These are phyloP conservation scores for Garra rufa DNA, from an alignment of 2,113 vertebrate species.

Conservation along the genomic window DNA sequence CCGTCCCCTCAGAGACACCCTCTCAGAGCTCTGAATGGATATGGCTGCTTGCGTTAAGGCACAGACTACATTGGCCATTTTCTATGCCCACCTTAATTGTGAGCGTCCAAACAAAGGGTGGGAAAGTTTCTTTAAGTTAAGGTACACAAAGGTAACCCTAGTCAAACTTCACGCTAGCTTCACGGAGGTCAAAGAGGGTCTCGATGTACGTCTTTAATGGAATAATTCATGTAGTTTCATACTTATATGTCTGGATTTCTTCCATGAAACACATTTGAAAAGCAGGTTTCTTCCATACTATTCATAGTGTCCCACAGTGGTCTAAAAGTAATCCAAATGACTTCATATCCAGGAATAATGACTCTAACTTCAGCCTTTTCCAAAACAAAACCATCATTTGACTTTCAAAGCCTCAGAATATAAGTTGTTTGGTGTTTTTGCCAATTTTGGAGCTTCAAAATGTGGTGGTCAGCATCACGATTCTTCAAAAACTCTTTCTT, in stretches of 20 bases:
- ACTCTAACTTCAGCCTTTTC: too few species aligned
- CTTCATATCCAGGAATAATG: not conserved
- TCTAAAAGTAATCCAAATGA: too few species aligned
- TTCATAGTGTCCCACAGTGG: too few species aligned
- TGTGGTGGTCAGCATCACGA: too few species aligned
- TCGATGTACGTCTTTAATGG: not conserved
- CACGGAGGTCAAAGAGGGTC: not conserved
- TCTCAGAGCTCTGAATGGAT: conserved; percentile 66
- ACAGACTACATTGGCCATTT: conserved; percentile 42
- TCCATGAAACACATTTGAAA: not conserved
- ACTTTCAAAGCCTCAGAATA: not conserved
- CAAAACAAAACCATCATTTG: not conserved
- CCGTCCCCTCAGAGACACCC: conserved; percentile 75
- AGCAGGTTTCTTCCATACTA: not conserved
- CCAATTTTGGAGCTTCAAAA: not conserved
- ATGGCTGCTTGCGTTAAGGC: conserved; percentile 52
- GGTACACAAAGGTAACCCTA: conserved; percentile 30
- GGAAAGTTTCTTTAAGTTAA: conserved; percentile 48
- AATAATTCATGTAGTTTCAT: not conserved
- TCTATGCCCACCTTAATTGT: conserved; percentile 52
- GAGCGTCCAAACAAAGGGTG: conserved; percentile 39
- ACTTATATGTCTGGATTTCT: not conserved
- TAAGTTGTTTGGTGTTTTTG: not conserved
- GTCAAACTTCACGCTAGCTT: not conserved
- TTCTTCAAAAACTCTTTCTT: too few species aligned